Conservation (phyloP, 2,113 vertebrate species). For the Calidris pugnax region DNA sequence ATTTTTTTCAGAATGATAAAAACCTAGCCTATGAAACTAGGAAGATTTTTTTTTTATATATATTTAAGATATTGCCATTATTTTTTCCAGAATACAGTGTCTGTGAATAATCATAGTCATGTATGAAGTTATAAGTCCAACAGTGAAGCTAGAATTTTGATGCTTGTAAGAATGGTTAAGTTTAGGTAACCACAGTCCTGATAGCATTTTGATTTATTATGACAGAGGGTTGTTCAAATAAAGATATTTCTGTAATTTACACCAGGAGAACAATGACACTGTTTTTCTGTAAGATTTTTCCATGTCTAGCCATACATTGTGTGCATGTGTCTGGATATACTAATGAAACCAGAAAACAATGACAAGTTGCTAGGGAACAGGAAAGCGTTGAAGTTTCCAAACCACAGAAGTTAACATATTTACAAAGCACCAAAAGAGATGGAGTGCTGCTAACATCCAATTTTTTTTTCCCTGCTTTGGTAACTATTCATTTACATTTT, state of each 20-base stretch:
- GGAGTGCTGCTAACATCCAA: background rate
- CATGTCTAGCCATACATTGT: background rate
- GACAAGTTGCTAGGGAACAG: background rate
- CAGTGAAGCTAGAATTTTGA: background rate
- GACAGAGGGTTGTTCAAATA: background rate
- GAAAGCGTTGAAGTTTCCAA: background rate
- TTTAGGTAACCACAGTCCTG: background rate
- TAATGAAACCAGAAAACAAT: background rate
- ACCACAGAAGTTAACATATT: background rate
- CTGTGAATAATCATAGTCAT: background rate
- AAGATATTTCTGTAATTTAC: background rate
- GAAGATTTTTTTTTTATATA: background rate
- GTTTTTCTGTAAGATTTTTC: background rate
- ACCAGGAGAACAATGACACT: background rate
- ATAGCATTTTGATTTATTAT: background rate
- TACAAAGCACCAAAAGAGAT: background rate
- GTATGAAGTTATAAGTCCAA: background rate
- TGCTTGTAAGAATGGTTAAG: background rate
- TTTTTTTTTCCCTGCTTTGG: background rate
- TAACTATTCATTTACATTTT: conserved; percentile 27
- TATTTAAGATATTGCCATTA: background rate
- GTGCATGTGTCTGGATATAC: background rate
- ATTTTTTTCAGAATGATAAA: background rate
- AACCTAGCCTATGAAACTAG: background rate
- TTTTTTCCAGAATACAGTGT: background rate